Evolutionary conservation across 2,797 vertebrate species (phyloP), one percentile per base, ranked within the genome.

Genomic region (Hypotaenidia philippensis): DNA sequence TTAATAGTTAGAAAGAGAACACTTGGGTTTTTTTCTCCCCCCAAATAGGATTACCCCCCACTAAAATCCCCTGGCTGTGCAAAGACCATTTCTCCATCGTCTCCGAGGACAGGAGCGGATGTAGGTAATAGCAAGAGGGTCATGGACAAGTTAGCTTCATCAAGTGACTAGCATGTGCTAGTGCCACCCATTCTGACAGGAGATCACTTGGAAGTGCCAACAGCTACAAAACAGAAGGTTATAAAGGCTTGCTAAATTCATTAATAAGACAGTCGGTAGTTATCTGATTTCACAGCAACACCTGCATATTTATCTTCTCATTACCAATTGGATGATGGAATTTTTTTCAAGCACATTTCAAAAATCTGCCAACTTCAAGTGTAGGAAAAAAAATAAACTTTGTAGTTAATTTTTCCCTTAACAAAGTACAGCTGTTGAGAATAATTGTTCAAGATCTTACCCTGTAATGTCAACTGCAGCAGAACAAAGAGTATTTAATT

Each of bases 401-500:
- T 98, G 97, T 97, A 96, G 98, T 98, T 98, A 98, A 98, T 98
- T 98, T 98, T 98, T 98, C 97, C 98, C 97, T 98, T 98, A 98
- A 98, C 98, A 98, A 98, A 98, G 98, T 98, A 98, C 98, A 98
- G 98, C 98, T 98, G 98, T 98, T 98, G 98, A 98, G 97, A 98
- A 98, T 98, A 98, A 98, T 98, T 98, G 98, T 98, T 98, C 98
- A 97, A 98, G 98, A 98, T 98, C 98, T 98, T 98, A 98, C 98
- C 98, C 98, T 98, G 98, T 98, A 98, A 98, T 98, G 98, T 98
- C 98, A 98, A 98, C 98, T 98, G 97, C 98, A 98, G 97, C 98
- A 98, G 98, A 98, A 99, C 98, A 99, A 99, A 98, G 98, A 99
- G 98, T 98, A 98, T 98, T 99, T 98, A 98, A 99, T 98, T 98